phyloP scores from a whole-genome alignment of 2,888 invertebrate species.

The Actias luna region DNA sequence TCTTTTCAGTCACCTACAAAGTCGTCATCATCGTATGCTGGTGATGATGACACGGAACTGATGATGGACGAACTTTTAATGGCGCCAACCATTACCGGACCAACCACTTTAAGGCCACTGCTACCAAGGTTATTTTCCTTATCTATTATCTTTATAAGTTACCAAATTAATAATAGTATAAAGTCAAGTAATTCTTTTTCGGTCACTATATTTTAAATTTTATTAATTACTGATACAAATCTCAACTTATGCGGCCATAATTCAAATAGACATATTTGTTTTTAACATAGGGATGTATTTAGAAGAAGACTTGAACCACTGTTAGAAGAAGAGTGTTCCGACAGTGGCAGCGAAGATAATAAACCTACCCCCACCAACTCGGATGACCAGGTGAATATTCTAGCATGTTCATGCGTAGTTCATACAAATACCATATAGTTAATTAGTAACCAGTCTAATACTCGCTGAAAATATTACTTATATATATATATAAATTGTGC shows the following conservation, averaged over 20 bases:
- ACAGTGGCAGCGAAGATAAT: conserved; percentile 79
- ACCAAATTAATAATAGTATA: no score
- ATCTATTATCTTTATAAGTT: background rate
- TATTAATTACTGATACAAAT: no score
- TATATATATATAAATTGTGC: background rate
- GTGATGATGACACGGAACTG: conserved; percentile 89
- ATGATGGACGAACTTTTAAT: conserved; percentile 91
- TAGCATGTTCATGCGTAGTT: background rate
- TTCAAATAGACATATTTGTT: background rate
- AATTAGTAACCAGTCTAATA: background rate
- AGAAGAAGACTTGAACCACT: conserved; percentile 90
- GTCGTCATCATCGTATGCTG: conserved; percentile 85
- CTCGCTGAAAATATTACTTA: background rate
- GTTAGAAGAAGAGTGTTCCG: conserved; percentile 90
- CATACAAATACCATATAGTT: background rate
- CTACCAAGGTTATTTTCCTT: conserved; percentile 80
- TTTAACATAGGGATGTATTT: conserved; percentile 69
- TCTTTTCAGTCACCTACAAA: conserved; percentile 83
- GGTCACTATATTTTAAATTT: no score
- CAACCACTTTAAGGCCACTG: conserved; percentile 85
- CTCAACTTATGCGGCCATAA: no score
- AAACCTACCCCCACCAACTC: conserved; percentile 75
- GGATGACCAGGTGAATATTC: conserved; percentile 79
- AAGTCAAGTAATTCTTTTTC: no score
- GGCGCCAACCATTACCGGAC: conserved; percentile 89